These are phyloP conservation scores for Lates calcarifer DNA, from an alignment of 2,113 vertebrate genomes.

Conservation along the genomic window DNA sequence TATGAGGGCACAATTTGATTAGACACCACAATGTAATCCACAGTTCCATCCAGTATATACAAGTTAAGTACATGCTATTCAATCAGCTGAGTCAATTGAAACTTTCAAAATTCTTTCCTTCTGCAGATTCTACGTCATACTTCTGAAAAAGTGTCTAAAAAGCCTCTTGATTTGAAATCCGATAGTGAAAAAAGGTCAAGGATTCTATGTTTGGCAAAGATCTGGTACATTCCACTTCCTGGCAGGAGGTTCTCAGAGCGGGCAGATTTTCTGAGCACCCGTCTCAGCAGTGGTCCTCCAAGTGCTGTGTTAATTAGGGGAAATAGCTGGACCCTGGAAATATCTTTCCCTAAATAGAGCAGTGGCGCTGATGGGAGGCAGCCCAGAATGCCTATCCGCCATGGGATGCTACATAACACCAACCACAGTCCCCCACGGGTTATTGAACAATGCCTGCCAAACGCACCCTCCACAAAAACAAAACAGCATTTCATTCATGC, in stretches of 20 bases:
- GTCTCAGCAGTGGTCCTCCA: conserved; percentile 63
- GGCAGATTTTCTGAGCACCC: conserved; percentile 63
- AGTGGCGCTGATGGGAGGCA: conserved; percentile 60
- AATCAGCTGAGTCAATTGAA: neutral
- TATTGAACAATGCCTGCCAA: conserved; percentile 59
- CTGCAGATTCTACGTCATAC: conserved; percentile 4
- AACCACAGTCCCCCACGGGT: conserved; percentile 33
- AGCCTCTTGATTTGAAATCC: conserved; percentile 41
- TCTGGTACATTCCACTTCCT: conserved; percentile 61
- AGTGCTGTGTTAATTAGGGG: conserved; percentile 77
- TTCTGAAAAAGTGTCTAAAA: conserved; percentile 26
- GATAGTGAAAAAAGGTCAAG: conserved; percentile 49
- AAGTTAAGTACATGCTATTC: neutral
- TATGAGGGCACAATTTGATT: neutral
- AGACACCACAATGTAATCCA: neutral
- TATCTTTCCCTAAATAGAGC: conserved; percentile 83
- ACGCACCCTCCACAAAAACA: conserved; percentile 47
- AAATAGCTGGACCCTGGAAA: conserved; percentile 77
- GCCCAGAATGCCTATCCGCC: conserved; percentile 63
- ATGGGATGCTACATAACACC: conserved; percentile 67
- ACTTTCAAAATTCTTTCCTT: conserved; percentile 20
- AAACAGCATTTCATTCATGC: conserved; percentile 67
- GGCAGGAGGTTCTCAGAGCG: conserved; percentile 55
- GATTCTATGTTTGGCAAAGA: conserved; percentile 62
- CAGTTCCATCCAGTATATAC: neutral